phyloP scores from a whole-genome alignment of 1,140 invertebrate species.

The Zaprionus gabonicus region DNA sequence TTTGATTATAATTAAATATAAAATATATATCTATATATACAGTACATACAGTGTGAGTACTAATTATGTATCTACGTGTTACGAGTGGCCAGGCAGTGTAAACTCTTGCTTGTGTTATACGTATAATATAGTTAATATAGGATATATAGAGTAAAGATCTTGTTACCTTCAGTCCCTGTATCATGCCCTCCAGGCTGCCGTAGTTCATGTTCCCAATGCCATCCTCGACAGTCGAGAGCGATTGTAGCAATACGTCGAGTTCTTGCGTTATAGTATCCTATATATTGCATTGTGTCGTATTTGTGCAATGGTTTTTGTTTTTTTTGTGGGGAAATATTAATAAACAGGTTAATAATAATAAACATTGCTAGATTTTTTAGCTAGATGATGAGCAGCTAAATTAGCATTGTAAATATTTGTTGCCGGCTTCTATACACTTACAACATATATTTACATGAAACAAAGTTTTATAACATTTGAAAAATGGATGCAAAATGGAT shows the following conservation, averaged over 20 bases:
- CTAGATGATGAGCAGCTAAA: no score
- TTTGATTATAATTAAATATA: constrained; percentile 31
- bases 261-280: constrained; percentile 89
- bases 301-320: constrained; percentile 35
- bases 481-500: constrained; percentile 64
- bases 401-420: constrained; percentile 66
- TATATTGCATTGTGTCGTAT: constrained; percentile 82
- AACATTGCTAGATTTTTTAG: constrained; percentile 51
- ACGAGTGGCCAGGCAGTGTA: constrained; percentile 33
- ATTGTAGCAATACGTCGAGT: constrained; percentile 88
- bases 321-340: constrained; percentile 52
- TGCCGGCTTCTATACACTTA: constrained; percentile 61
- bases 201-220: constrained; percentile 88
- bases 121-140: not conserved
- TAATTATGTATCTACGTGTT: constrained; percentile 1
- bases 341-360: constrained; percentile 67
- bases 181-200: constrained; percentile 89
- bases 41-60: constrained; percentile 67
- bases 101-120: constrained; percentile 9
- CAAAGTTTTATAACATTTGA: constrained; percentile 30
- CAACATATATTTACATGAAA: constrained; percentile 68
- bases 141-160: constrained; percentile 4
- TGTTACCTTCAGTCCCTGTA: constrained; percentile 89
- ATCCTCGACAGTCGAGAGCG: constrained; percentile 88
- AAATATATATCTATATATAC: constrained; percentile 13